Conservation (phyloP, 1,140 invertebrate genomes). For the Drosophila ercepeae region DNA sequence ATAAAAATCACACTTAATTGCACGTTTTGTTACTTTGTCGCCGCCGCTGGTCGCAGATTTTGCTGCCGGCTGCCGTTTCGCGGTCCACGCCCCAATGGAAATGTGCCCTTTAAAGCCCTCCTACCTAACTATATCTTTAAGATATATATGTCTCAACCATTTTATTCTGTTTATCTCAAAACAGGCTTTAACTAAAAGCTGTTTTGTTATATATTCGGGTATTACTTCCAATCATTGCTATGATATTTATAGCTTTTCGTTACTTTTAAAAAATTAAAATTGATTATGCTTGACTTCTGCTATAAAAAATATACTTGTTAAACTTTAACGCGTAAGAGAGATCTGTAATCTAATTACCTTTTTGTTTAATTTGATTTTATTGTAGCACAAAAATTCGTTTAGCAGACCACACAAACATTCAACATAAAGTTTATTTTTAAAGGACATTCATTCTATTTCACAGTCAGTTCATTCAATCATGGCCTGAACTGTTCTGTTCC, state of each 20-base stretch:
- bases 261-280: no score
- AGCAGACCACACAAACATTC: neutral
- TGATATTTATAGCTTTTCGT: no score
- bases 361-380: neutral
- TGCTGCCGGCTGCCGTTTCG: constrained; percentile 14
- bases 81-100: neutral
- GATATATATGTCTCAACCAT: no score
- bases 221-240: no score
- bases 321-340: no score
- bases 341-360: no score
- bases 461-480: constrained; percentile 26
- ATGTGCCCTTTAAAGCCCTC: neutral
- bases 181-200: no score
- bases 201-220: no score
- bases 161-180: no score
- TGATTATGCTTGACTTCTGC: no score
- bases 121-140: no score
- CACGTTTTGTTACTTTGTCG: constrained; percentile 70
- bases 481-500: neutral
- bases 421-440: neutral
- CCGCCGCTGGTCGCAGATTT: constrained; percentile 15
- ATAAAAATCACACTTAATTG: constrained; percentile 77
- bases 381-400: neutral
- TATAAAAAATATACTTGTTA: no score
- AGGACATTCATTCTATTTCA: neutral